Evolutionary conservation across 2,113 vertebrate species (phyloP).

Genomic region (Pluvianellus socialis): DNA sequence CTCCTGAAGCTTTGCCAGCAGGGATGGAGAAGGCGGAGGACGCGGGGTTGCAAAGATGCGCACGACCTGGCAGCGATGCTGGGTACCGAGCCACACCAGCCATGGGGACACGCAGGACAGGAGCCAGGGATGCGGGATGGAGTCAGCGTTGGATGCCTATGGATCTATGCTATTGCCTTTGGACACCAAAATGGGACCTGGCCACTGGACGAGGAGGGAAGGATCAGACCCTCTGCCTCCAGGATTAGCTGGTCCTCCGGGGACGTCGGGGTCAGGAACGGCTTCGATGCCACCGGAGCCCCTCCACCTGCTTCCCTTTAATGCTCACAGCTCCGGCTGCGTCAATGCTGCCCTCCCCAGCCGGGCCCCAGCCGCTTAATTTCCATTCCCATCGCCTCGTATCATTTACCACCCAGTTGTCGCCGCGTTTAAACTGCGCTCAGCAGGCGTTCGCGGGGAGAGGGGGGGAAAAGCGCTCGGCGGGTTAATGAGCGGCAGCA

Average conservation of each 20-base stretch:
- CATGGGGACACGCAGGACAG: rapidly evolving
- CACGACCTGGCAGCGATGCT: rapidly evolving
- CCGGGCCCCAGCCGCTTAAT: neutral
- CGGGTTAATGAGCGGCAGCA: neutral
- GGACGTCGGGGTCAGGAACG: rapidly evolving
- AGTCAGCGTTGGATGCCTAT: rapidly evolving
- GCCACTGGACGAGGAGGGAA: neutral
- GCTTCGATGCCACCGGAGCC: neutral
- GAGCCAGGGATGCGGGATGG: neutral
- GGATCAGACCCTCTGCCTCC: neutral
- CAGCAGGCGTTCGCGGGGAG: neutral
- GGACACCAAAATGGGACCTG: rapidly evolving
- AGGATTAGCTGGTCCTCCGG: neutral
- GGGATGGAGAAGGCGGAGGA: neutral
- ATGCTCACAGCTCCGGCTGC: neutral
- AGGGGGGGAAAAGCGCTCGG: neutral
- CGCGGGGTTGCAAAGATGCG: rapidly evolving
- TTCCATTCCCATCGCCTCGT: neutral
- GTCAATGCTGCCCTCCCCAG: neutral
- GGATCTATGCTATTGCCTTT: no score
- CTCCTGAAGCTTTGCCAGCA: neutral
- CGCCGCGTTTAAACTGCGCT: neutral
- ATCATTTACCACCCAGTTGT: neutral
- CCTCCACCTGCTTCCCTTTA: neutral
- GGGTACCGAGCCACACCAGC: neutral